These are phyloP conservation scores for Ladona fulva DNA, from an alignment of 1,140 invertebrate genomes.

Conservation along the genomic window DNA sequence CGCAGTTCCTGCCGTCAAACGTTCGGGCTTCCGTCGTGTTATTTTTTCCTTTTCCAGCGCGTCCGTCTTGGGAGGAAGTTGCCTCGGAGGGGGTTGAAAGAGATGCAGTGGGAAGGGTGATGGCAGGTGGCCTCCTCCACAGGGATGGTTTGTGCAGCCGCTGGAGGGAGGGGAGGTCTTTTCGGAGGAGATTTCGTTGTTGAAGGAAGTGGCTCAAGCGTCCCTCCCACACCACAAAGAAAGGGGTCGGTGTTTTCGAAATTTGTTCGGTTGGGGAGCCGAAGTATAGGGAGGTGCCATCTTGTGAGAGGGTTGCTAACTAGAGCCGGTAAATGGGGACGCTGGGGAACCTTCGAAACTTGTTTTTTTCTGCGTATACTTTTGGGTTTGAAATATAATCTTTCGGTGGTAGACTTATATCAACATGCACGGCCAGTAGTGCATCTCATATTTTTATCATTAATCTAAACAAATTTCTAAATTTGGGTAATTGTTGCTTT, in stretches of 20 bases:
- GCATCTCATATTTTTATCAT: no score
- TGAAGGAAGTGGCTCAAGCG: background rate
- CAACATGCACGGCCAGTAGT: no score
- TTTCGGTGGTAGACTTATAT: no score
- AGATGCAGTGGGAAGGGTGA: background rate
- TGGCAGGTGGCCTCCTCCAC: background rate
- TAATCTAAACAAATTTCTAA: no score
- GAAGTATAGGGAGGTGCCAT: background rate
- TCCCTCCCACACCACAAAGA: background rate
- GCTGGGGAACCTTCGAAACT: no score
- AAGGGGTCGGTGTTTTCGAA: background rate
- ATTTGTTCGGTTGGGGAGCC: background rate
- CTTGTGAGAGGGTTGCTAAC: background rate
- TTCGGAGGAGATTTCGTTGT: slow-evolving; percentile 4
- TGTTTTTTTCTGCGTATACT: no score
- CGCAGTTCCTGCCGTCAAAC: no score
- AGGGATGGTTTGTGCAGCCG: background rate
- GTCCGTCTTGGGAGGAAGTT: background rate
- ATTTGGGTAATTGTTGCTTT: no score
- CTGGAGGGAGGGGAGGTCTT: background rate
- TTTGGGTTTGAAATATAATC: no score
- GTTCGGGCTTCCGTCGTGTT: background rate
- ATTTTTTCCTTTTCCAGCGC: background rate
- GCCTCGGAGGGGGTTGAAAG: background rate
- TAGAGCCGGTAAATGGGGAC: no score